phyloP scores from a whole-genome alignment of 2,888 invertebrate genomes.

The Urechis unicinctus region DNA sequence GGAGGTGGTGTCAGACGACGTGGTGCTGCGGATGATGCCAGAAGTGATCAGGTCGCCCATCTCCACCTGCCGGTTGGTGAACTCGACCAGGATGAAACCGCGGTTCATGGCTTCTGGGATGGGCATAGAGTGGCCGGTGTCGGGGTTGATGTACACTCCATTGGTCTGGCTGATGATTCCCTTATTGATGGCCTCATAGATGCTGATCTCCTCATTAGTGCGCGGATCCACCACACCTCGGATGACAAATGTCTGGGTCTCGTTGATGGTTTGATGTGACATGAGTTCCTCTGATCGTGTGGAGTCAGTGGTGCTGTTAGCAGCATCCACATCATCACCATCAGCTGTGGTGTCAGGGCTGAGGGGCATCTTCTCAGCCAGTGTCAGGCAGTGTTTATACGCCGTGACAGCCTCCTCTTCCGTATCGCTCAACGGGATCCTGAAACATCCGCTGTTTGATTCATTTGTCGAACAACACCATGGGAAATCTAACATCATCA shows the following conservation, averaged over 20 bases:
- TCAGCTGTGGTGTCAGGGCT: background rate
- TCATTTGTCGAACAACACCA: too few species aligned
- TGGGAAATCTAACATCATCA: too few species aligned
- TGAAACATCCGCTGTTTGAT: background rate
- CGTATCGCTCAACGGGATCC: conserved; percentile 2
- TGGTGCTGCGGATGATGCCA: conserved; percentile 21
- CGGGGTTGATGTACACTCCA: conserved; percentile 26
- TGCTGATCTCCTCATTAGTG: conserved; percentile 32
- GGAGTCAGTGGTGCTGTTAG: background rate
- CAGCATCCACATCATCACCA: background rate
- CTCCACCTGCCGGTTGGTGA: conserved; percentile 19
- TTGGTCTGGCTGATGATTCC: conserved; percentile 38
- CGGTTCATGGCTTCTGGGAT: conserved; percentile 45
- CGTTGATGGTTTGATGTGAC: conserved; percentile 23
- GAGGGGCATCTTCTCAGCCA: conserved; percentile 2
- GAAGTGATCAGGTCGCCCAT: conserved; percentile 18
- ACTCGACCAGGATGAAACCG: conserved; percentile 38
- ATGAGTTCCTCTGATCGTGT: conserved; percentile 1
- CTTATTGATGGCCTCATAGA: conserved; percentile 38
- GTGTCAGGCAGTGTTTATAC: conserved; percentile 1
- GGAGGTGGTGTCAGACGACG: conserved; percentile 18
- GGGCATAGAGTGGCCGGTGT: conserved; percentile 34
- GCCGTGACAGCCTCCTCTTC: conserved; percentile 6
- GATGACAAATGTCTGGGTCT: conserved; percentile 33
- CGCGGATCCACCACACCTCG: conserved; percentile 41